Conservation (phyloP, 1,140 invertebrate genomes). For the Bicyclus anynana region DNA sequence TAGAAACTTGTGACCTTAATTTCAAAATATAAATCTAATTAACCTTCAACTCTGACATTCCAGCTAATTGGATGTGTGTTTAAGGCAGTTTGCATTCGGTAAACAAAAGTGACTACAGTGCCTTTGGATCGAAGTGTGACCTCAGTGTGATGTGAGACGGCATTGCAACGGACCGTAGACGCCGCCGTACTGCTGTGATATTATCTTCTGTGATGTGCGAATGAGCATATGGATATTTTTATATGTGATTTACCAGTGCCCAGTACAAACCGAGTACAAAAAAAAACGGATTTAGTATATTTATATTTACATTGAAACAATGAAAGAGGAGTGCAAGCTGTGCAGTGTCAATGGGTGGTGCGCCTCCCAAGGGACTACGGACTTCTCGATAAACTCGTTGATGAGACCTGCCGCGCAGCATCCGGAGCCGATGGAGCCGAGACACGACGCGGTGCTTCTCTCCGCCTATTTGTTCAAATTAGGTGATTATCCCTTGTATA, state of each 20-base stretch:
- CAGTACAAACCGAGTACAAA: conserved; percentile 77
- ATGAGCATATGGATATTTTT: conserved; percentile 69
- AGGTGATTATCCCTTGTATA: conserved; percentile 76
- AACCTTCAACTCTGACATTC: conserved; percentile 22
- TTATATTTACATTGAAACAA: conserved; percentile 63
- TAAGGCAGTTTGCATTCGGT: conserved; percentile 26
- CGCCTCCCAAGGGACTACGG: conserved; percentile 49
- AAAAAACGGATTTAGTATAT: conserved; percentile 68
- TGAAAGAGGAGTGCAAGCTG: conserved; percentile 75
- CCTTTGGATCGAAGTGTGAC: conserved; percentile 20
- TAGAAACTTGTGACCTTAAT: conserved; percentile 8
- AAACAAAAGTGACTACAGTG: conserved; percentile 21
- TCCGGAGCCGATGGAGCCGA: conserved; percentile 48
- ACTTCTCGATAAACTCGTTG: conserved; percentile 72
- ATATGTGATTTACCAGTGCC: conserved; percentile 76
- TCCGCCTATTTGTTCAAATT: conserved; percentile 75
- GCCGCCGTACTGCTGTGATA: conserved; percentile 69
- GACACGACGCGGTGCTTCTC: conserved; percentile 68
- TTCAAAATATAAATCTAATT: conserved; percentile 13
- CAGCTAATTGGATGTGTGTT: conserved; percentile 15
- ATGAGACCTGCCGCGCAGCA: conserved; percentile 61
- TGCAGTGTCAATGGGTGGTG: conserved; percentile 65
- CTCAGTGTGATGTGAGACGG: conserved; percentile 14
- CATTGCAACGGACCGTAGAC: conserved; percentile 45
- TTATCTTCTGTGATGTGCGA: conserved; percentile 70